Base-by-base conservation (phyloP, 2,888 invertebrate genomes). In the Teleiodes luculella region DNA sequence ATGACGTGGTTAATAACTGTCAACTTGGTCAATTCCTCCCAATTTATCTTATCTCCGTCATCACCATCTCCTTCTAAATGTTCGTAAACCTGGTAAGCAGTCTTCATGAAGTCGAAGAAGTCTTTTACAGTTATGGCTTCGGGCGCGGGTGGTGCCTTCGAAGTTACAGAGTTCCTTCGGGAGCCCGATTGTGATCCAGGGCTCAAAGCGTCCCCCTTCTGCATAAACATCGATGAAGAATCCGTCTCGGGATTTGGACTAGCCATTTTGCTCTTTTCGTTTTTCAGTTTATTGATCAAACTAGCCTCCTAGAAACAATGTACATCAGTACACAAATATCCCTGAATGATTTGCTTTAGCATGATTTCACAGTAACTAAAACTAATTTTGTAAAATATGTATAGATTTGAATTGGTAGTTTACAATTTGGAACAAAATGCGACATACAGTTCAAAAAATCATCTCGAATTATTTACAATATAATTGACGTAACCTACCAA, bases 31-130 rank as follows among this genome's bases (percentile, higher is more conserved):
- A 91, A 66, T 60, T 90, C 87, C 37, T 90, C 90, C 91, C 91
- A 91, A 60, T 91, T 80, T 57, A 91, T 86, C 62, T 84, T 89
- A 0, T 76, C 62, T 2, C 78, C 78, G 33, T 86, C 86, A 61
- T 90, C 76, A 66, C 90, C 82, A 30, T 80, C 80, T 5, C 76
- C 86, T 77, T 83, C 86, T 57, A 85, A 68, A 63, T 88, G 83
- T 63, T 90, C 89, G 55, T 87, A 90, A 10, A 94, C 92, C 83
- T 94, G 93, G 77, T 94, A 94, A 0, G 94, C 94, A 6, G 93
- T 93, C 74, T 92, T 92, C 86, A 94, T 91, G 70, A 94, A 94
- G 69, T 94, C 93, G 65, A 94, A 91, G 70, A 94, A 94, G 65
- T 93, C 92, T 74, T 92, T 92, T 6, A 94, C 91, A 0, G 94